These are phyloP conservation scores for Danio tinwini DNA, from an alignment of 2,797 vertebrate genomes.

Conservation along the genomic window DNA sequence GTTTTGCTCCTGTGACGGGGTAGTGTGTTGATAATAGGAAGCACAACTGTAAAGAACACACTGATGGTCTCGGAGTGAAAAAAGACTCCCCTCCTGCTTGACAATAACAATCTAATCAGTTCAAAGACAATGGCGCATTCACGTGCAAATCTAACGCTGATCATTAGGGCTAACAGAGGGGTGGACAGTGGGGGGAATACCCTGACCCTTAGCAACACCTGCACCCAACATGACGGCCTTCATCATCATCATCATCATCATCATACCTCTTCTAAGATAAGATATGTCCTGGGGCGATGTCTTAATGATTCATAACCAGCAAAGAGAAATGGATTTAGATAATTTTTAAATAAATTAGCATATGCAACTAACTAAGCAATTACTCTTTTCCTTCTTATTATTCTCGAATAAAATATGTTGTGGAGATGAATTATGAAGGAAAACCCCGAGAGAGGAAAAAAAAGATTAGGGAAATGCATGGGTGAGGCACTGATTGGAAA, in stretches of 20 bases:
- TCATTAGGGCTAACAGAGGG: constrained; percentile 57
- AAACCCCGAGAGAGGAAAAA: background rate
- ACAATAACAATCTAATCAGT: constrained; percentile 84
- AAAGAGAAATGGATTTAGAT: constrained; percentile 79
- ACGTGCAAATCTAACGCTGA: constrained; percentile 84
- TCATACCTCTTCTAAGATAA: constrained; percentile 80
- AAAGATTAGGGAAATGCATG: background rate
- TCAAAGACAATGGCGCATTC: constrained; percentile 81
- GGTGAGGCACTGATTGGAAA: background rate
- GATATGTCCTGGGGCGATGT: constrained; percentile 74
- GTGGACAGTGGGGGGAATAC: constrained; percentile 31
- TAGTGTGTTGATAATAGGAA: constrained; percentile 60
- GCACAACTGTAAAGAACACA: constrained; percentile 63
- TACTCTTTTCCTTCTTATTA: constrained; percentile 18
- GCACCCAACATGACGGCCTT: constrained; percentile 29
- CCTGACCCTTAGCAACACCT: constrained; percentile 45
- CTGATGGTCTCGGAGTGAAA: constrained; percentile 61
- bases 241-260: constrained; percentile 72
- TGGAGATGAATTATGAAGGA: background rate
- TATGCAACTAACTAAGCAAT: constrained; percentile 69
- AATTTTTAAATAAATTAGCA: constrained; percentile 65
- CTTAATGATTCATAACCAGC: constrained; percentile 87
- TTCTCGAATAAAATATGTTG: background rate
- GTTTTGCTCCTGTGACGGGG: constrained; percentile 35
- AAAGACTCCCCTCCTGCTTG: constrained; percentile 75